Evolutionary conservation across 92 coral and sea anemone species (phyloP).

Genomic region (Porites rus): DNA sequence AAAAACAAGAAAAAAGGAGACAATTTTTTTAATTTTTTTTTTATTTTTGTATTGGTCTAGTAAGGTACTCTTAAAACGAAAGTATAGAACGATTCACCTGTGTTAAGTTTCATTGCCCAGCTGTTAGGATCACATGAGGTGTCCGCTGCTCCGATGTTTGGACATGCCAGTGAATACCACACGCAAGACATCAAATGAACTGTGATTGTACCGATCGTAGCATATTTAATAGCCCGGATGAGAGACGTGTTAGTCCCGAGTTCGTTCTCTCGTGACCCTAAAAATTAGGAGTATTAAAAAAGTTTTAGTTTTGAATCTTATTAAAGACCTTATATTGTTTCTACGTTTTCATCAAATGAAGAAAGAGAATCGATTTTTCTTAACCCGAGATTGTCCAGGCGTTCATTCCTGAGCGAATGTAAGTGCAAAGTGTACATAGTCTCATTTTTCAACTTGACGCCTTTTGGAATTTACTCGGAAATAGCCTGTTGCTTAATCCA

Average conservation of each 20-base stretch:
- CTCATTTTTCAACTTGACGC: too few relatives aligned
- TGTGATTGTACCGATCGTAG: constrained; percentile 69
- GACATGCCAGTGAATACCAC: constrained; percentile 82
- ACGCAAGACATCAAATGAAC: constrained; percentile 74
- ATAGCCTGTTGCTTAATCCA: too few relatives aligned
- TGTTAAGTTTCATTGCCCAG: constrained; percentile 73
- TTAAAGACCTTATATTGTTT: not conserved
- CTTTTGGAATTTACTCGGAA: too few relatives aligned
- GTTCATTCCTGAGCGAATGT: too few relatives aligned
- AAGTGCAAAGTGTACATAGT: too few relatives aligned
- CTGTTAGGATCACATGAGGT: constrained; percentile 51
- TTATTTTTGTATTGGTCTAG: not conserved
- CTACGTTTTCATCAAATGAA: not conserved
- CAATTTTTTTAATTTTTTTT: not conserved
- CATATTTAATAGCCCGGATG: constrained; percentile 74
- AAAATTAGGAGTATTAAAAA: not conserved
- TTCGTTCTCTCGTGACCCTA: constrained; percentile 80
- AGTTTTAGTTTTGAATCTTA: not conserved
- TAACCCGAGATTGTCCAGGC: too few relatives aligned
- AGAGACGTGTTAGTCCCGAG: constrained; percentile 77
- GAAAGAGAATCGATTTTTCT: not conserved
- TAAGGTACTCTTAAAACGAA: not conserved
- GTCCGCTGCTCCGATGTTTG: constrained; percentile 59
- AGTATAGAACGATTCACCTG: constrained; percentile 51
- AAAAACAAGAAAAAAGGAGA: too few relatives aligned